A percentile compares a stretch with the other conserved stretches of the same genome.
Conservation (phyloP, 2,888 invertebrate genomes). For the Spisula solida region DNA sequence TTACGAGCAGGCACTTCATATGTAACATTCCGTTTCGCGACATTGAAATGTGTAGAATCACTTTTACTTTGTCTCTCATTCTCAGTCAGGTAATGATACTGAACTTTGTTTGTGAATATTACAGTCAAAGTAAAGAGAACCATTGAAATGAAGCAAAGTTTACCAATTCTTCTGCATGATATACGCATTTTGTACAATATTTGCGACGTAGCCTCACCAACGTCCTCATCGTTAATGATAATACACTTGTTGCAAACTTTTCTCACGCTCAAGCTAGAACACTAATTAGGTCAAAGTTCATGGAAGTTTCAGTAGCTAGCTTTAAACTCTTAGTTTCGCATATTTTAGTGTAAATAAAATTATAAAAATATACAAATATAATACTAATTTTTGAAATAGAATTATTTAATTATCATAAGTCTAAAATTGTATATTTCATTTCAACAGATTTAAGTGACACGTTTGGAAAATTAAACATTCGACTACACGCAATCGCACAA, state of each 20-base stretch:
- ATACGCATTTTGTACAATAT: constrained; percentile 46
- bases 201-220: not conserved
- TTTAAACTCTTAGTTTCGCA: not conserved
- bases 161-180: constrained; percentile 30
- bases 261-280: constrained; percentile 43
- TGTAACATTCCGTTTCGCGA: not conserved
- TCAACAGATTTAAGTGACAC: too few species aligned
- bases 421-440: too few species aligned
- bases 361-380: not conserved
- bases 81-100: constrained; percentile 1
- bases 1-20: not conserved
- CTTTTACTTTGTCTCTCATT: constrained; percentile 15
- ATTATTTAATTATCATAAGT: not conserved
- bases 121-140: not conserved
- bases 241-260: constrained; percentile 47
- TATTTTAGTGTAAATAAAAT: not conserved
- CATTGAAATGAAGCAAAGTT: constrained; percentile 22
- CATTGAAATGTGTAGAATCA: not conserved
- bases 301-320: constrained; percentile 12
- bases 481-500: not conserved
- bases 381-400: not conserved
- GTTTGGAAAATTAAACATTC: not conserved
- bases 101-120: not conserved
- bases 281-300: constrained; percentile 34
- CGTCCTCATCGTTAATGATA: not conserved